A percentile compares a stretch with the other conserved stretches of the same genome.
These are phyloP conservation scores for Chinchilla lanigera DNA, from an alignment of 2,113 vertebrate genomes.

Conservation along the genomic window DNA sequence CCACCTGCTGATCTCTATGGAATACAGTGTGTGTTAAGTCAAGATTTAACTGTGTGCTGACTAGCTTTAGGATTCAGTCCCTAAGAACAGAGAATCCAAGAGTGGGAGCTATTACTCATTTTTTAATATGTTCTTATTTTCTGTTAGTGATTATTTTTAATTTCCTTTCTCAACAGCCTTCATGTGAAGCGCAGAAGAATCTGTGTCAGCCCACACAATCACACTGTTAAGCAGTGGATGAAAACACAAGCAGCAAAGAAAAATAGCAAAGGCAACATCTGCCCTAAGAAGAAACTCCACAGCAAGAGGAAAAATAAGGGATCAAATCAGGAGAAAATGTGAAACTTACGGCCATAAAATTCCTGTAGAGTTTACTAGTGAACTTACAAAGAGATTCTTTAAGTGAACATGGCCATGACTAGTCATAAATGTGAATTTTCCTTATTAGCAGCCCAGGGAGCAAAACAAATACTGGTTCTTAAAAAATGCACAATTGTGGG, in stretches of 20 bases:
- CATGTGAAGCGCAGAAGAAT: slow-evolving; percentile 80
- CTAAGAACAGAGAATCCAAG: neutral
- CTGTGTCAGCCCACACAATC: slow-evolving; percentile 83
- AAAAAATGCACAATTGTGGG: neutral
- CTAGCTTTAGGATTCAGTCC: neutral
- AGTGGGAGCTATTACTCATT: neutral
- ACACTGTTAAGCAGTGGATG: slow-evolving; percentile 80
- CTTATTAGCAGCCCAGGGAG: neutral
- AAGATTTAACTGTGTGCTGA: neutral
- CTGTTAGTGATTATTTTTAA: neutral
- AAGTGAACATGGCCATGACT: neutral
- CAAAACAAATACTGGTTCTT: neutral
- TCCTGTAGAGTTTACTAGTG: neutral
- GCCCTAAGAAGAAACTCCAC: slow-evolving; percentile 25
- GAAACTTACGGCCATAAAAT: neutral
- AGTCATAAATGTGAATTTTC: neutral
- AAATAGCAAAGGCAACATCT: neutral
- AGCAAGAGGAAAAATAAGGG: neutral
- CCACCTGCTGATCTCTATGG: neutral
- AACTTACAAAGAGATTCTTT: neutral
- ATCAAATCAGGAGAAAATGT: neutral
- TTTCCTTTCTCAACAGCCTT: slow-evolving; percentile 78
- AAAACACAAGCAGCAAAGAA: slow-evolving; percentile 71
- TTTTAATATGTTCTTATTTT: neutral
- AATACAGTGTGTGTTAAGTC: neutral